Evolutionary conservation across 2,888 invertebrate species (phyloP).

Genomic region (Gandaritis pyraliata): DNA sequence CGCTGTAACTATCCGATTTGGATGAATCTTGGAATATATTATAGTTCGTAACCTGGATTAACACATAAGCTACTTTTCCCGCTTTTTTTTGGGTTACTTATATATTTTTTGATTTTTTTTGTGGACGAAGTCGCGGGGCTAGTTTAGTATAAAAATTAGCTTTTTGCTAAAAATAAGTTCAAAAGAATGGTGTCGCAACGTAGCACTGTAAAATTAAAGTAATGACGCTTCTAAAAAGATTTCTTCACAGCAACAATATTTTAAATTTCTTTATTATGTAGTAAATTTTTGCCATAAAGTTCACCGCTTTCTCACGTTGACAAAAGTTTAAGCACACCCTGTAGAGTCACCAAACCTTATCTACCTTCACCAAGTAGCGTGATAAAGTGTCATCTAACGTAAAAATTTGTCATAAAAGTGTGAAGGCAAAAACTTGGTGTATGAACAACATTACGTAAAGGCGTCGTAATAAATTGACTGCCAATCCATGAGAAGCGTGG

Average conservation of each 20-base stretch:
- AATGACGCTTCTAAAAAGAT: background rate
- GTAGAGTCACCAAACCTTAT: background rate
- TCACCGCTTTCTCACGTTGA: background rate
- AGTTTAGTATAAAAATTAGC: no score
- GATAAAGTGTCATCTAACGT: slow-evolving; percentile 34
- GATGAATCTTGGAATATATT: no score
- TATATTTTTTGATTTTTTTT: no score
- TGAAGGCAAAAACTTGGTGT: slow-evolving; percentile 23
- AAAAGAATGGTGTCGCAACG: no score
- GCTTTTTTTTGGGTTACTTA: no score
- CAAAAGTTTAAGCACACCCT: slow-evolving; percentile 2
- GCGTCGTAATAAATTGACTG: slow-evolving; percentile 22
- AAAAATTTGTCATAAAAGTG: slow-evolving; percentile 31
- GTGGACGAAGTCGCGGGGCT: no score
- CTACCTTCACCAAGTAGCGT: slow-evolving; percentile 11
- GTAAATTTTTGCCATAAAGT: background rate
- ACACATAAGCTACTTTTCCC: no score
- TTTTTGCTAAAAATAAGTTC: no score
- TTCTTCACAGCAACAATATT: background rate
- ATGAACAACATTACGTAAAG: slow-evolving; percentile 28
- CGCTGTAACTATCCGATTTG: no score
- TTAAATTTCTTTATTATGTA: background rate
- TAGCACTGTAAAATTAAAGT: no score
- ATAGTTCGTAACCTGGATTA: no score
- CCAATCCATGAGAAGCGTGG: slow-evolving; percentile 37